Base-by-base conservation (phyloP, 1,140 invertebrate species). In the Drosophila setifemur region DNA sequence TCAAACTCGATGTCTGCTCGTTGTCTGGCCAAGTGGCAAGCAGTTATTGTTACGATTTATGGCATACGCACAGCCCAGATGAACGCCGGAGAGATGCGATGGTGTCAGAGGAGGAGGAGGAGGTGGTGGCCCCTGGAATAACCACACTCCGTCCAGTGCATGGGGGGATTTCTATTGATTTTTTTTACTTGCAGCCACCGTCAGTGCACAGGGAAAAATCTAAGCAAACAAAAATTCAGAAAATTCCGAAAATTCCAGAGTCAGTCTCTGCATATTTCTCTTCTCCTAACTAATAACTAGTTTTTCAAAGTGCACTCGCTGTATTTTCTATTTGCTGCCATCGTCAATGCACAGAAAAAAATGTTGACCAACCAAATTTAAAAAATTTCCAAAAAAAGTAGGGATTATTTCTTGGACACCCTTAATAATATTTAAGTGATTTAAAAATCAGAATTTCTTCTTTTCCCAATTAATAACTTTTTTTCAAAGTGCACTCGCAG, bases 1-100 rank as follows among this genome's bases (percentile, higher is more conserved):
- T 48, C 40, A 37, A 33, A n/a, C 39, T 43, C 19, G 42, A 37
- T 61, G 78, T 82, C 78, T 82, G 69, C 42, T 37, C 43, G 57
- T 61, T 78, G 79, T 85, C 73, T 85, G 58, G 54, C 63, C 63
- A 74, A 78, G 81, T 85, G 79, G 70, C 70, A 66, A 72, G 70
- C 52, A 53, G 50, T 82, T 81, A 74, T 85, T 85, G 75, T 86
- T 85, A 85, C 81, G 67, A 87, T 86, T 85, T 86, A 85, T 85
- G 82, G 82, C 55, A 86, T 64, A 86, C 81, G 81, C 81, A 85
- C 81, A 74, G 19, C n/a, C n/a, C 64, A 60, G 60, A 86, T 85
- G 74, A 66, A 43, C 47, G 44, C 29, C 23, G 31, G 18, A 40
- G 43, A 40, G 33, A 49, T 49, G 28, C 45, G 12, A 52, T 28